phyloP scores from a whole-genome alignment of 2,113 vertebrate species.

The Synchiropus splendidus region DNA sequence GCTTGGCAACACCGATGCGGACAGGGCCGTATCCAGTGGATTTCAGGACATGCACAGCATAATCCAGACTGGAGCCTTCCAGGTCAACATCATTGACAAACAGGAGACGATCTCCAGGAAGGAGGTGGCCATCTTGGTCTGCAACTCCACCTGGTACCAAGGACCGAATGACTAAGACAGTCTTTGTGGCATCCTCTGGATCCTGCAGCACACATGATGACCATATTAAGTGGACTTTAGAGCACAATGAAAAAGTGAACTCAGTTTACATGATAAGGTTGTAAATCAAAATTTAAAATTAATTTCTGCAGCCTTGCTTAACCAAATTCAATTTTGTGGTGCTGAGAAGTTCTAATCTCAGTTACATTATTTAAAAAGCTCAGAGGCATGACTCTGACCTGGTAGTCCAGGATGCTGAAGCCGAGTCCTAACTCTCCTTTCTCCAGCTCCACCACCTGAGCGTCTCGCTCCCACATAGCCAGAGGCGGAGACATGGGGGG shows the following conservation, averaged over 20 bases:
- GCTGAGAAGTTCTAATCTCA: conserved; percentile 5
- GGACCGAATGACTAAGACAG: conserved; percentile 89
- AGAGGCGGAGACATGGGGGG: conserved; percentile 70
- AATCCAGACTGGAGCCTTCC: conserved; percentile 82
- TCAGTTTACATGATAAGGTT: no score
- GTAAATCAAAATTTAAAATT: no score
- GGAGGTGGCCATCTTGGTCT: conserved; percentile 79
- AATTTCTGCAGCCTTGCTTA: no score
- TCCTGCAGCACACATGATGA: conserved; percentile 64
- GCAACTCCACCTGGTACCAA: conserved; percentile 85
- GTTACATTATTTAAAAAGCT: conserved; percentile 34
- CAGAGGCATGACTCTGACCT: conserved; percentile 67
- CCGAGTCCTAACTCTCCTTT: conserved; percentile 86
- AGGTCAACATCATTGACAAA: conserved; percentile 81
- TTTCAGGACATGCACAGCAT: conserved; percentile 86
- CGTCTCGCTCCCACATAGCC: conserved; percentile 86
- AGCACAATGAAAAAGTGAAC: no score
- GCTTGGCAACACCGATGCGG: conserved; percentile 85
- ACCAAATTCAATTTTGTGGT: no score
- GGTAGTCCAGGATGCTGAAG: conserved; percentile 96
- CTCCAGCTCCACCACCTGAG: conserved; percentile 79
- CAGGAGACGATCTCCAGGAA: conserved; percentile 90
- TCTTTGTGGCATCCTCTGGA: conserved; percentile 80
- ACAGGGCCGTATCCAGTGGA: conserved; percentile 76
- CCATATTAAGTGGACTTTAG: no score